Conservation (phyloP, 2,797 vertebrate species). For the Coccyzus lansbergi region DNA sequence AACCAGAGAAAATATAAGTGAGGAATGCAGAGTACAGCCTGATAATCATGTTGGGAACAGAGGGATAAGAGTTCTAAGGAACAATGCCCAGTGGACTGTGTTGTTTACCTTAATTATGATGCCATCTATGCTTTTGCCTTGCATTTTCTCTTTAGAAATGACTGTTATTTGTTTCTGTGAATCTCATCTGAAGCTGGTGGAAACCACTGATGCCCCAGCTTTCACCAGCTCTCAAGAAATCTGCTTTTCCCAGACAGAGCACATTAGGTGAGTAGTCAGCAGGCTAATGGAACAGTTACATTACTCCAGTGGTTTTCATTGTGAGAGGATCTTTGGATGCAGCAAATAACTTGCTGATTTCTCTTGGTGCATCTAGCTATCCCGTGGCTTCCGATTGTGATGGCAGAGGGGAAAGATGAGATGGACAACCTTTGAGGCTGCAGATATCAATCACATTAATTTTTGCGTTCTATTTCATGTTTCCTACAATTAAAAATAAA, state of each 20-base stretch:
- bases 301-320: neutral
- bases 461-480: neutral
- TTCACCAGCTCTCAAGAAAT: neutral
- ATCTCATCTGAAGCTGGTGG: neutral
- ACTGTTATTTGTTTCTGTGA: neutral
- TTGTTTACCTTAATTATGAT: neutral
- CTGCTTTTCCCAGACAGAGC: neutral
- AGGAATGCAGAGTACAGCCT: neutral
- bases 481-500: neutral
- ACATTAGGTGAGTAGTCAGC: neutral
- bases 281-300: neutral
- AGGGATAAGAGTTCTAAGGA: neutral
- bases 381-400: neutral
- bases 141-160: neutral
- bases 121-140: neutral
- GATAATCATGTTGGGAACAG: neutral
- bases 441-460: neutral
- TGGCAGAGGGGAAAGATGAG: neutral
- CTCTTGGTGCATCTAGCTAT: neutral
- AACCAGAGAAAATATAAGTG: neutral
- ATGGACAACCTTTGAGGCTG: neutral
- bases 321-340: neutral
- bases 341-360: neutral
- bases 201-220: neutral
- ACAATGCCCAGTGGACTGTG: neutral